Evolutionary conservation across 2,888 invertebrate genomes (phyloP), one percentile per base, ranked within the genome.

Genomic region (Hemistola chrysoprasaria): DNA sequence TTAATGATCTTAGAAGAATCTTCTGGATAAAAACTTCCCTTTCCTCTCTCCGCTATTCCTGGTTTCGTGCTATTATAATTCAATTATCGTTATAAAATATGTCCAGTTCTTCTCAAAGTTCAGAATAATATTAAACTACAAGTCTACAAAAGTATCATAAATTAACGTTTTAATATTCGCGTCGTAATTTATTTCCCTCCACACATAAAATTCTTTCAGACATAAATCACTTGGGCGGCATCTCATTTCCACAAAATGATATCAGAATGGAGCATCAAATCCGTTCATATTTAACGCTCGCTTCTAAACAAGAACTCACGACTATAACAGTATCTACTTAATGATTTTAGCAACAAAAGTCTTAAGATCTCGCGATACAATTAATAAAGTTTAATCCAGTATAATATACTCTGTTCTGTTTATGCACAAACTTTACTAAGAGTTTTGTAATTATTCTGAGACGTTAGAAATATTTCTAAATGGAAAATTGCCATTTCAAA

Each of bases 341-440:
- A 33, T 23, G 40, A 42, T 46, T 32, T 35, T 24, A 37, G 34
- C 29, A 42, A 42, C 47, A 50, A 48, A 40, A 41, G 46, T 40
- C 33, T 8, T 11, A 26, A 27, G 33, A 45, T 37, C 32, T 20
- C 28, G 23, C 27, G 40, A 31, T 32, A 48, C 52, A 47, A 55
- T 55, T 55, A 50, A 49, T 50, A 47, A 50, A 50, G 48, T 55
- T 53, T 39, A 40, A 50, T 53, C 52, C 45, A 37, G 50, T 48
- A n/a, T 50, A 42, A 36, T 36, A 43, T 30, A 49, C 43, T 45
- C 46, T 43, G 38, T 32, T 45, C 43, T 53, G 53, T 44, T 50
- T 44, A 46, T 33, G 33, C 39, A 26, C 23, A 41, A 53, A 50
- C 43, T 53, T 53, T 46, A 43, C 50, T 39, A 44, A 28, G 41